Evolutionary conservation across 2,888 invertebrate species (phyloP).

Genomic region (Callyntrura sp.): DNA sequence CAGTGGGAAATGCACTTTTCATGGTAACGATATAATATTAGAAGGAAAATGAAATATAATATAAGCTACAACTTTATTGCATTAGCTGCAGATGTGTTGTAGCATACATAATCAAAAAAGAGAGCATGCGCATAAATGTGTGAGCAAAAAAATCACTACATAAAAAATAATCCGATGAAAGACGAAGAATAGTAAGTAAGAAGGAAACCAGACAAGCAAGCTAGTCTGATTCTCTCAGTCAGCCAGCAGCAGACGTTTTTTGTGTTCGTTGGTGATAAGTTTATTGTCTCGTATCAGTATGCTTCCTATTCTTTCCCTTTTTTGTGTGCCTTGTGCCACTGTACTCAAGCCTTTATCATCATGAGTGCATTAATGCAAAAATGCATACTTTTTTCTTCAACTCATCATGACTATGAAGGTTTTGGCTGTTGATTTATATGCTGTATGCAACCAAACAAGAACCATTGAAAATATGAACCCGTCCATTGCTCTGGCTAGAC

Average conservation of each 20-base stretch:
- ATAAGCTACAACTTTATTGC: conserved; percentile 36
- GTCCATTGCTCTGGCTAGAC: conserved; percentile 25
- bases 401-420: conserved; percentile 29
- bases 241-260: conserved; percentile 21
- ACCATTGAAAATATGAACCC: conserved; percentile 22
- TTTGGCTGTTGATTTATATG: conserved; percentile 3
- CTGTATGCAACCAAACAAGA: conserved; percentile 12
- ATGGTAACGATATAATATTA: neutral
- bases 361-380: conserved; percentile 21
- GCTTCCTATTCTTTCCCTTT: conserved; percentile 9
- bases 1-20: conserved; percentile 44
- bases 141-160: conserved; percentile 7
- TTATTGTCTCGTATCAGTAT: neutral
- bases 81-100: conserved; percentile 9
- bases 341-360: neutral
- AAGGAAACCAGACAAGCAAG: conserved; percentile 55
- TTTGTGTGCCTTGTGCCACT: neutral
- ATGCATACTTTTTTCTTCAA: conserved; percentile 23
- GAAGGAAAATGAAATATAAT: conserved; percentile 5
- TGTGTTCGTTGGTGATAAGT: conserved; percentile 7
- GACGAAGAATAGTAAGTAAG: neutral
- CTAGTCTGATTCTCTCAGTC: conserved; percentile 10
- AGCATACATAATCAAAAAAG: conserved; percentile 29
- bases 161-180: neutral
- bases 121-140: conserved; percentile 26